Conservation (phyloP, 2,888 invertebrate species). For the Lepetodrilus schrolli region DNA sequence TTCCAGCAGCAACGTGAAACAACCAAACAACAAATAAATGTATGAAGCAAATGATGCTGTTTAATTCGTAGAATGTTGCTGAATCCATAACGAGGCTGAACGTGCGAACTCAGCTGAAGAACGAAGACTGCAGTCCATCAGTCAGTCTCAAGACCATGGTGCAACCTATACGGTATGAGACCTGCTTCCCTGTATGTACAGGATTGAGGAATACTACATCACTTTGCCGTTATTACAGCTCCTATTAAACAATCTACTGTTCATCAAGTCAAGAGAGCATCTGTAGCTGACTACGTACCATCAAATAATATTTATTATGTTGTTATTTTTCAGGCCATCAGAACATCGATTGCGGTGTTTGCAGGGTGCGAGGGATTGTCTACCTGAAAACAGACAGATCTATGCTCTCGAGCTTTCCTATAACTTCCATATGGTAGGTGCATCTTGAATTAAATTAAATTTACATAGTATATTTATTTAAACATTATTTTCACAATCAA, state of each 20-base stretch:
- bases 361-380: constrained; percentile 84
- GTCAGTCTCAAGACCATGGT: constrained; percentile 79
- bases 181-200: not conserved
- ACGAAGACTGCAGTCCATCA: constrained; percentile 86
- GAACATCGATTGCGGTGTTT: constrained; percentile 88
- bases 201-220: too few species aligned
- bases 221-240: too few species aligned
- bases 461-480: too few species aligned
- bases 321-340: constrained; percentile 81
- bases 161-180: constrained; percentile 65
- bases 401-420: constrained; percentile 93
- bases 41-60: too few species aligned
- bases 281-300: not conserved
- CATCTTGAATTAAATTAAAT: too few species aligned
- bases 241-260: too few species aligned
- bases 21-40: too few species aligned
- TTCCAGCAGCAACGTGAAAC: too few species aligned
- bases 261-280: not conserved
- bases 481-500: too few species aligned
- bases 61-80: constrained; percentile 79
- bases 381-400: constrained; percentile 91
- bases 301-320: not conserved
- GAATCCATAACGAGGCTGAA: constrained; percentile 85
- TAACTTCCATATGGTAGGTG: constrained; percentile 83
- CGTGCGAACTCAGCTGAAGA: constrained; percentile 81